These are phyloP conservation scores for Agrypnus murinus DNA, from an alignment of 2,888 invertebrate species.

Conservation along the genomic window DNA sequence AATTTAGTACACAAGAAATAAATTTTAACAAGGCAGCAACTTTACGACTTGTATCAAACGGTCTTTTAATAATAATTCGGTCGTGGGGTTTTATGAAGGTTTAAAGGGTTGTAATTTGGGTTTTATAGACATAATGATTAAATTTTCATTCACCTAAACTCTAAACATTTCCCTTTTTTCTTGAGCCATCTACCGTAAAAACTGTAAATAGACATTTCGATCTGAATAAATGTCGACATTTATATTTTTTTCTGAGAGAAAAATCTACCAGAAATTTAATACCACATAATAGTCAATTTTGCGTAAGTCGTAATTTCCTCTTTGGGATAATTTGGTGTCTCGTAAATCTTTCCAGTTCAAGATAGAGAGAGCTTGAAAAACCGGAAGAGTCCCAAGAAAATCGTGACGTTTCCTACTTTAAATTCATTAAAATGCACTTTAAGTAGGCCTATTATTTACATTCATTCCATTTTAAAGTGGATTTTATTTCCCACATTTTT, in stretches of 20 bases:
- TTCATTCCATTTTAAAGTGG: constrained; percentile 18
- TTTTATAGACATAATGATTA: constrained; percentile 20
- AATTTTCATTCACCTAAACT: constrained; percentile 2
- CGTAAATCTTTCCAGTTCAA: constrained; percentile 38
- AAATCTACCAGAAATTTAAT: too few species aligned
- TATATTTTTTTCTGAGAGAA: too few species aligned
- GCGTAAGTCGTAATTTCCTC: constrained; percentile 44
- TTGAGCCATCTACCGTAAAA: too few species aligned
- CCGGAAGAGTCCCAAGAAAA: constrained; percentile 39
- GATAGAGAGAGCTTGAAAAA: constrained; percentile 34
- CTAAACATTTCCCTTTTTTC: too few species aligned
- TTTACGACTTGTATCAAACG: constrained; percentile 17
- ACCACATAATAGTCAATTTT: constrained; percentile 39
- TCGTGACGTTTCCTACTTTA: constrained; percentile 44
- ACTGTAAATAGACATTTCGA: too few species aligned
- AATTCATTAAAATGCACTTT: constrained; percentile 41
- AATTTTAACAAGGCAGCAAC: background rate
- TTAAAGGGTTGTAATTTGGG: constrained; percentile 9
- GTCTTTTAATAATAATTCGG: constrained; percentile 20
- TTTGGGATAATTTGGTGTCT: constrained; percentile 47
- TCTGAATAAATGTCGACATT: too few species aligned
- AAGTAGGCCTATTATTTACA: constrained; percentile 26
- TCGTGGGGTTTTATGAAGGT: background rate
- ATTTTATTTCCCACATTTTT: constrained; percentile 23
- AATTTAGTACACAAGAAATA: background rate